phyloP scores from a whole-genome alignment of 2,797 vertebrate genomes.

The Takifugu ocellatus region DNA sequence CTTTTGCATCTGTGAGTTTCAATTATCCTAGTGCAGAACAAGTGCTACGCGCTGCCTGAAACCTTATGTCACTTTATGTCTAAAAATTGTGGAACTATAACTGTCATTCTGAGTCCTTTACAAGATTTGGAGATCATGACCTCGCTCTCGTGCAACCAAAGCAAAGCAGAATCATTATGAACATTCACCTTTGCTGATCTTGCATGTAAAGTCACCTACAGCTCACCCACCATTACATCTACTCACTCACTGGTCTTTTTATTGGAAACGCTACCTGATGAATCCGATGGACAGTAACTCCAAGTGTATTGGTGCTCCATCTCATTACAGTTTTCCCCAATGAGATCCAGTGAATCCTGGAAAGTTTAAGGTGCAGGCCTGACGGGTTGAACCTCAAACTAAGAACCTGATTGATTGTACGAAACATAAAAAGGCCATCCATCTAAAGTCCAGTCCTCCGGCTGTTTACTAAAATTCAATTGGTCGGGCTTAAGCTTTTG shows the following conservation, averaged over 20 bases:
- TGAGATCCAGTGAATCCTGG: too few species aligned
- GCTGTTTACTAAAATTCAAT: slow-evolving; percentile 13
- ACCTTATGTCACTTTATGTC: too few species aligned
- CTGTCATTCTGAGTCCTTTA: too few species aligned
- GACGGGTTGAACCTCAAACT: slow-evolving; percentile 6
- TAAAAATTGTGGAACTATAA: too few species aligned
- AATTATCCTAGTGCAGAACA: too few species aligned
- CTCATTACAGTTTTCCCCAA: slow-evolving; percentile 17
- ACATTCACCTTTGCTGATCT: too few species aligned
- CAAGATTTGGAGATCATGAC: too few species aligned
- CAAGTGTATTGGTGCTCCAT: slow-evolving; percentile 54
- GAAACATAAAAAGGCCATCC: slow-evolving; percentile 1
- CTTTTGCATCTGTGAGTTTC: too few species aligned
- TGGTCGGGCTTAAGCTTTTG: not conserved
- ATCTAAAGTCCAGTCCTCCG: slow-evolving; percentile 7
- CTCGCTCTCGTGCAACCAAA: too few species aligned
- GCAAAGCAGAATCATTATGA: too few species aligned
- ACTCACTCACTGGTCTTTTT: not conserved
- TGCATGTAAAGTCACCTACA: too few species aligned
- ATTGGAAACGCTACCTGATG: slow-evolving; percentile 43
- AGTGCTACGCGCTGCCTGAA: too few species aligned
- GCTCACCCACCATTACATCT: not conserved
- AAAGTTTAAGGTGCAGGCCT: not conserved
- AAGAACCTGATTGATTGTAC: not conserved
- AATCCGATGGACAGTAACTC: slow-evolving; percentile 25